Conservation (phyloP, 2,888 invertebrate species). For the Biston betularia region DNA sequence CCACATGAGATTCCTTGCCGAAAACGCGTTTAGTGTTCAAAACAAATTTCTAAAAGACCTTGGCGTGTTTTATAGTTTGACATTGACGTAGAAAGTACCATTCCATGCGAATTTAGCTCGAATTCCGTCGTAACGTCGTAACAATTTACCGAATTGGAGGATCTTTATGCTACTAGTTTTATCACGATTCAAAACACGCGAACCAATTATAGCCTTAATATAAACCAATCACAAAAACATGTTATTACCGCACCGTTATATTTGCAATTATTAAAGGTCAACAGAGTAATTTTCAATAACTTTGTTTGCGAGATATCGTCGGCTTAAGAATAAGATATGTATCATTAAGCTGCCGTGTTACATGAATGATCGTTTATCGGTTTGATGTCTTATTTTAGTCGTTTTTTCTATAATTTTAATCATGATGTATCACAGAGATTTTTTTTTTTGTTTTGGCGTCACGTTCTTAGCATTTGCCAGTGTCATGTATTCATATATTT, state of each 20-base stretch:
- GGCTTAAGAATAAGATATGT: slow-evolving; percentile 21
- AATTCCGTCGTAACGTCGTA: too few relatives aligned
- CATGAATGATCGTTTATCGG: slow-evolving; percentile 10
- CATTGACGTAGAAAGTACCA: too few relatives aligned
- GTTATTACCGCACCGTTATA: slow-evolving; percentile 34
- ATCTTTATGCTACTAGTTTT: slow-evolving; percentile 10
- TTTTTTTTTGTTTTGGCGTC: too few relatives aligned
- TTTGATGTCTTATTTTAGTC: slow-evolving; percentile 13
- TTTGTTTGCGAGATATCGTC: slow-evolving; percentile 21
- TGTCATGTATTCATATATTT: too few relatives aligned
- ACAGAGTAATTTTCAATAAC: slow-evolving; percentile 41
- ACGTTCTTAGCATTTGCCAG: too few relatives aligned
- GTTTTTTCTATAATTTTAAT: background rate
- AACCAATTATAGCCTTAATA: slow-evolving; percentile 33
- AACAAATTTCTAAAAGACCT: too few relatives aligned
- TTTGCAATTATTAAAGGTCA: slow-evolving; percentile 38
- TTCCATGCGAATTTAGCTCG: too few relatives aligned
- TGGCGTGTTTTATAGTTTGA: too few relatives aligned
- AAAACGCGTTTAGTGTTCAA: too few relatives aligned
- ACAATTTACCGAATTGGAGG: background rate
- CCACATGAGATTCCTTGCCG: too few relatives aligned
- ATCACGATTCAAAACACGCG: slow-evolving; percentile 17
- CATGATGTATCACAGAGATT: too few relatives aligned
- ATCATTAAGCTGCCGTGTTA: slow-evolving; percentile 15
- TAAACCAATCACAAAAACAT: slow-evolving; percentile 33